Evolutionary conservation across 2,888 invertebrate species (phyloP).

Genomic region (Limnephilus marmoratus): DNA sequence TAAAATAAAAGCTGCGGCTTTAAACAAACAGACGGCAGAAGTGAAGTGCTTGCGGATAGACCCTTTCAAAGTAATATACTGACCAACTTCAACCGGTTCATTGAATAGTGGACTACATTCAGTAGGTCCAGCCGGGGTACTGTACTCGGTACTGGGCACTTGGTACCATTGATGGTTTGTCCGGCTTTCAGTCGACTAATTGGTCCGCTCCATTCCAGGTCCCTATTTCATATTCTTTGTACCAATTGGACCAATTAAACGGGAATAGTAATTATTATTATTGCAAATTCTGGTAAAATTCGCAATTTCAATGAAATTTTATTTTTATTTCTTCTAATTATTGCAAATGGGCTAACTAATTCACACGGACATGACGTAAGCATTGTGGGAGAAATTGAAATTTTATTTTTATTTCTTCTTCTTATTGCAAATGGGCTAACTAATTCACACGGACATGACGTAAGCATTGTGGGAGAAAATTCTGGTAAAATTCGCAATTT

Average conservation of each 20-base stretch:
- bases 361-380: neutral
- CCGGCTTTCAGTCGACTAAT: neutral
- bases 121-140: neutral
- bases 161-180: neutral
- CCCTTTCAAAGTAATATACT: neutral
- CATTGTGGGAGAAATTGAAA: neutral
- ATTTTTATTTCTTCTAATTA: no score
- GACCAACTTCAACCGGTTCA: neutral
- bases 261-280: neutral
- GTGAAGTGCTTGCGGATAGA: neutral
- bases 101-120: constrained; percentile 2
- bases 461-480: neutral
- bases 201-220: neutral
- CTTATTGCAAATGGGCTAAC: neutral
- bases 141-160: neutral
- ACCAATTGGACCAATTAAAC: neutral
- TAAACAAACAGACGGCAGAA: neutral
- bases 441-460: neutral
- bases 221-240: neutral
- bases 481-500: neutral
- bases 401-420: no score
- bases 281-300: neutral
- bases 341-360: neutral
- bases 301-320: neutral
- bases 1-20: neutral